A percentile compares a stretch with the other conserved stretches of the same genome.
phyloP scores from a whole-genome alignment of 2,113 vertebrate genomes.

The Pelmatolapia mariae region DNA sequence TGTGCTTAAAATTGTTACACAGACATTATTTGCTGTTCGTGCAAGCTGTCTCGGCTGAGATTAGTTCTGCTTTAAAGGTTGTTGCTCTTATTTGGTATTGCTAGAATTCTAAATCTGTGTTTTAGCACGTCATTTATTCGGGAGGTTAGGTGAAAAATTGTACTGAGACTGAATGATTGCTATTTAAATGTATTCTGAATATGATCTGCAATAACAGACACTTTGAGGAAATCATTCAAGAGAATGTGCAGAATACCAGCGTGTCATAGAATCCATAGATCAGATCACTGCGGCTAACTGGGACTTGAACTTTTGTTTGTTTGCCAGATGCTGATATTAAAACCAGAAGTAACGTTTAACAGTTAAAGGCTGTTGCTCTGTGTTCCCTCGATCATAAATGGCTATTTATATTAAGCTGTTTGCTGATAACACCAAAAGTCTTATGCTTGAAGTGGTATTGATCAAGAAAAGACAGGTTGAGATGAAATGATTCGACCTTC shows the following conservation, averaged over 20 bases:
- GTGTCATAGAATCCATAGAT: neutral
- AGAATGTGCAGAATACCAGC: neutral
- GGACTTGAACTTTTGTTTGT: neutral
- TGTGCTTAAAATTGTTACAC: neutral
- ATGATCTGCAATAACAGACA: neutral
- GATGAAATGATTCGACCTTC: slow-evolving; percentile 20
- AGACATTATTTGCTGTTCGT: neutral
- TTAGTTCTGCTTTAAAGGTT: neutral
- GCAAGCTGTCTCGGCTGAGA: neutral
- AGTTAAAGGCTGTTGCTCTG: neutral
- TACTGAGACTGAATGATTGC: neutral
- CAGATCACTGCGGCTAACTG: neutral
- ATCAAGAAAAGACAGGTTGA: slow-evolving; percentile 7
- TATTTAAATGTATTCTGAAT: neutral
- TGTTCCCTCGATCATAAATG: neutral
- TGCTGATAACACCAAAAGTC: neutral
- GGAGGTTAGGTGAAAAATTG: neutral
- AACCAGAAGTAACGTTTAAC: neutral
- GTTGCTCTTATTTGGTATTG: neutral
- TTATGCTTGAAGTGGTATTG: slow-evolving; percentile 23
- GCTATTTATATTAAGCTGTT: neutral
- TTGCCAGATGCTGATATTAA: neutral
- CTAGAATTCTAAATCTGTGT: neutral
- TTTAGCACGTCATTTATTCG: neutral
- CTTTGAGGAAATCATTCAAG: neutral